Base-by-base conservation (phyloP, 2,888 invertebrate species). In the Drosophila aldrichi region DNA sequence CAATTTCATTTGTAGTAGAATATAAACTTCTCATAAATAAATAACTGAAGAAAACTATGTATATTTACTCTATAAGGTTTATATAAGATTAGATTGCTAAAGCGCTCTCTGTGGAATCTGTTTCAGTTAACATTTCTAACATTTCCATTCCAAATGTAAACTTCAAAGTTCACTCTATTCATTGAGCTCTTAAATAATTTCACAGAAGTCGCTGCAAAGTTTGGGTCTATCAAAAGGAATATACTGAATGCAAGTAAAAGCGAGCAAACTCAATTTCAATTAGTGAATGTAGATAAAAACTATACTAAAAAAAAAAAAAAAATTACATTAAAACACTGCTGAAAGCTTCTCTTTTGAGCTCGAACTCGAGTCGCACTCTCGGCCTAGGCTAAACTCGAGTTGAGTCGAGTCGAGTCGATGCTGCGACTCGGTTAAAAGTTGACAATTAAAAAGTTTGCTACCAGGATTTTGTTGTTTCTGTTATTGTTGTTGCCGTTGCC, bases 371-470 rank as follows among this genome's bases (percentile, higher is more conserved):
- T 57, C 44, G 48, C 63, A 54, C 54, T 40, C 40, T 40, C 52
- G 38, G 54, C 38, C 40, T 54, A 40, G 40, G 14, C 54, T 57
- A 25, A 48, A 29, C 48, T 57, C 46, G 25, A 48, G 62, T 51
- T 64, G 34, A 65, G 62, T 54, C 57, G 34, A 65, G 62, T 54
- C 57, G 34, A 65, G 44, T 67, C 64, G 40, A 29, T 44, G 62
- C 68, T 43, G 67, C 63, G 61, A 76, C 71, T 88, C 75, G 66
- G 77, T 81, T 85, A 70, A 88, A 86, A 88, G 86, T 86, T 86
- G 86, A 86, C 86, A 86, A 89, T 86, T 86, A 86, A 86, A 89
- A 86, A 89, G 81, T 86, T 86, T 87, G 72, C n/a, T 36, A 29
- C 65, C 52, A 67, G 54, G 79, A 66, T 72, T 84, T 79, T 69